A percentile compares a stretch with the other conserved stretches of the same genome.
Conservation (phyloP, 2,888 invertebrate species). For the Colostygia pectinataria region DNA sequence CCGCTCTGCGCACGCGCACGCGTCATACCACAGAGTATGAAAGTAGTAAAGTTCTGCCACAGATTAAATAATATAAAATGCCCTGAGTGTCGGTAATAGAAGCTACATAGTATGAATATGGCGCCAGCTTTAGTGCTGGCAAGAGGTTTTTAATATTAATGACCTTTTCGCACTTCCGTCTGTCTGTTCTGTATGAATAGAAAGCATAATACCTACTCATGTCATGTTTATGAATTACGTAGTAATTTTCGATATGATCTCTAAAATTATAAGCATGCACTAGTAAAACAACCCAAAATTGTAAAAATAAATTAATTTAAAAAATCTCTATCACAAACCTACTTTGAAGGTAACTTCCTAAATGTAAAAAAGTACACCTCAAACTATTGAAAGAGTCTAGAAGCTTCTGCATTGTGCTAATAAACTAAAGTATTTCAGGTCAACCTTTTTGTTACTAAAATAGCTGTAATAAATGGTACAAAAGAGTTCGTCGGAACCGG, state of each 20-base stretch:
- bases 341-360: too few species aligned
- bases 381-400: too few species aligned
- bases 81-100: slow-evolving; percentile 42
- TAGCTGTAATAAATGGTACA: slow-evolving; percentile 25
- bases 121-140: slow-evolving; percentile 42
- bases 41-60: slow-evolving; percentile 15
- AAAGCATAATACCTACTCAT: slow-evolving; percentile 10
- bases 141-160: slow-evolving; percentile 32
- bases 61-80: slow-evolving; percentile 22
- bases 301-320: too few species aligned
- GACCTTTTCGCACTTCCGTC: slow-evolving; percentile 24
- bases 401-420: too few species aligned
- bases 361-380: too few species aligned
- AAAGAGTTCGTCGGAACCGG: slow-evolving; percentile 56
- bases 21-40: slow-evolving; percentile 21
- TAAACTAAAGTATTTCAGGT: slow-evolving; percentile 5
- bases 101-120: slow-evolving; percentile 52
- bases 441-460: slow-evolving; percentile 6
- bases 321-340: too few species aligned
- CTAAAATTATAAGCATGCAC: too few species aligned
- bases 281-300: too few species aligned
- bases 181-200: slow-evolving; percentile 1
- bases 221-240: too few species aligned
- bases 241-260: too few species aligned
- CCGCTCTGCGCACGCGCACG: slow-evolving; percentile 73